phyloP scores from a whole-genome alignment of 2,888 invertebrate genomes.

The Hydriomena furcata region DNA sequence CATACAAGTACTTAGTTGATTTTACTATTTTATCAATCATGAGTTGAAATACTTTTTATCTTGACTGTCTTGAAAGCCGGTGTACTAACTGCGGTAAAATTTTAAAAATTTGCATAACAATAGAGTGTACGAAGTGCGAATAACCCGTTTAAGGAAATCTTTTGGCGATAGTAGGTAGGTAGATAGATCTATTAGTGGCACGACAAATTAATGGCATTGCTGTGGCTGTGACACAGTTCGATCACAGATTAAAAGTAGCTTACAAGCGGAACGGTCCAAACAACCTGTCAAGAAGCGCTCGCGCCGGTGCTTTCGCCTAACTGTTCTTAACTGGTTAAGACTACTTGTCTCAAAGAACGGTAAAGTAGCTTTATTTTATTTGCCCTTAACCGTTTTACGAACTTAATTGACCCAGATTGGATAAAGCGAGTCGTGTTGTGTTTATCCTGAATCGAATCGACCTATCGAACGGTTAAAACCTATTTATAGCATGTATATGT shows the following conservation, averaged over 20 bases:
- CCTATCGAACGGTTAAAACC: neutral
- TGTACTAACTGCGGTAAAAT: no score
- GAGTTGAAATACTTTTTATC: no score
- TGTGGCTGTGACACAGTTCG: slow-evolving; percentile 39
- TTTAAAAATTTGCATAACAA: no score
- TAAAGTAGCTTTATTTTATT: slow-evolving; percentile 48
- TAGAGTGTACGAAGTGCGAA: no score
- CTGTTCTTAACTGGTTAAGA: slow-evolving; percentile 46
- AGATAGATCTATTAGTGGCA: no score
- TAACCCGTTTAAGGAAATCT: no score
- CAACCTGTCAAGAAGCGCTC: slow-evolving; percentile 48
- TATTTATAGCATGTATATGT: no score
- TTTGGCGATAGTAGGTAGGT: no score
- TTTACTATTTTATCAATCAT: no score
- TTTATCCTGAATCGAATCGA: neutral
- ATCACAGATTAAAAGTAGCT: slow-evolving; percentile 15
- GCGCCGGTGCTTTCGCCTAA: slow-evolving; percentile 52
- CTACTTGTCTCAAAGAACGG: slow-evolving; percentile 44
- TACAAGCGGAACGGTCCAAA: slow-evolving; percentile 19
- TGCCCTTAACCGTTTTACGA: slow-evolving; percentile 45
- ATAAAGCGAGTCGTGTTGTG: slow-evolving; percentile 10
- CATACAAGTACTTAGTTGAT: no score
- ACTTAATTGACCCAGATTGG: slow-evolving; percentile 31
- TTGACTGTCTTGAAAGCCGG: no score
- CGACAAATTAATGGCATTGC: slow-evolving; percentile 22